A percentile compares a stretch with the other conserved stretches of the same genome.
These are phyloP conservation scores for Ophioninae sp. DNA, from an alignment of 2,888 invertebrate species.

Conservation along the genomic window DNA sequence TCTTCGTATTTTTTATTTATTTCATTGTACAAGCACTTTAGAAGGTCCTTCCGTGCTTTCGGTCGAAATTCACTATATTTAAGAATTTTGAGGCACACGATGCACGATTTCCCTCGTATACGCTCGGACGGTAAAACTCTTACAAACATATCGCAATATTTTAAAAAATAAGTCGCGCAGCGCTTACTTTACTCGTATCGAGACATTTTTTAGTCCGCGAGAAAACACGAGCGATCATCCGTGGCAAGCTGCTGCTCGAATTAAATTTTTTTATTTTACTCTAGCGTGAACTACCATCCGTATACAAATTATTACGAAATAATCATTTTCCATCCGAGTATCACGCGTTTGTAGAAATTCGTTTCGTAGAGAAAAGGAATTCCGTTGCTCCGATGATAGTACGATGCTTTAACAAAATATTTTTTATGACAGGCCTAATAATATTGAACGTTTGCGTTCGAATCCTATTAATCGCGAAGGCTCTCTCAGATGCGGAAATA, in stretches of 20 bases:
- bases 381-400: too few relatives aligned
- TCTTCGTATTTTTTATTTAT: too few relatives aligned
- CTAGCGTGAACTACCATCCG: background rate
- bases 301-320: background rate
- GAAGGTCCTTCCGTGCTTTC: too few relatives aligned
- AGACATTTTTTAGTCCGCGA: background rate
- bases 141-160: background rate
- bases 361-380: background rate
- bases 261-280: background rate
- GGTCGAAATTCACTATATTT: too few relatives aligned
- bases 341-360: background rate
- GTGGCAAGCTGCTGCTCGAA: background rate
- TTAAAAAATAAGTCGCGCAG: background rate
- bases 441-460: too few relatives aligned
- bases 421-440: too few relatives aligned
- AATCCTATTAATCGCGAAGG: too few relatives aligned
- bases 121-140: background rate
- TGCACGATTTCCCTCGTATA: background rate
- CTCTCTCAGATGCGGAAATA: too few relatives aligned
- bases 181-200: background rate
- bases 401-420: too few relatives aligned
- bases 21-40: too few relatives aligned
- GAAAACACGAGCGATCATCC: background rate
- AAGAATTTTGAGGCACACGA: too few relatives aligned
- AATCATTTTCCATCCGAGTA: background rate